Base-by-base conservation (phyloP, 2,797 vertebrate species). In the Lutjanus argentimaculatus region DNA sequence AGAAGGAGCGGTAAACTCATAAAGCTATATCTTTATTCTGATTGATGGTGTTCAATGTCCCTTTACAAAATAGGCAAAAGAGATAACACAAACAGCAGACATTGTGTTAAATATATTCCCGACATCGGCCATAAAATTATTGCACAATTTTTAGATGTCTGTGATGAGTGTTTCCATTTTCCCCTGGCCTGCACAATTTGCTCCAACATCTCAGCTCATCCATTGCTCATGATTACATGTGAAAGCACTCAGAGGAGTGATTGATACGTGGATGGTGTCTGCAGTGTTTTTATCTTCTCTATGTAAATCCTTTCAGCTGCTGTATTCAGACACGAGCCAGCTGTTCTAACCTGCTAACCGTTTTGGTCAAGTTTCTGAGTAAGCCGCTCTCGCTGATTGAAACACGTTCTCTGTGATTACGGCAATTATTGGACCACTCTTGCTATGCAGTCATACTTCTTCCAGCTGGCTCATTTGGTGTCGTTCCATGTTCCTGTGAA, bases 1-100 rank as follows among this genome's bases (percentile, higher is more conserved):
- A 82, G 82, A 87, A 72, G 58, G 56, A 84, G 81, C 51, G n/a
- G 85, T 85, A 86, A 91, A 92, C 88, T 92, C 84, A 72, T 90
- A 88, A 88, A 88, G 75, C 88, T 85, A 80, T 88, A 75, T 89
- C 86, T 93, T 87, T 83, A 82, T 90, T 87, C 65, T 87, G 93
- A 94, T 72, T 80, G 83, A 94, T 92, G 81, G 67, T 43, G 53
- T 59, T 79, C 30, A 22, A 12, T 75, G 69, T 74, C 78, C 67
- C 57, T 85, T 86, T 49, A 65, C 80, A 77, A 82, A 87, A 82
- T n/a, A 59, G 61, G 57, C 63, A 70, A 72, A 71, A 77, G 30
- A 80, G 83, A 90, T 72, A 80, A 85, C 61, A 68, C 67, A 86
- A 85, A 79, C 61, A 70, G 72, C 36, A 59, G 68, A 72, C 19